Conservation (phyloP, 1,140 invertebrate species). For the Drosophila guanche region DNA sequence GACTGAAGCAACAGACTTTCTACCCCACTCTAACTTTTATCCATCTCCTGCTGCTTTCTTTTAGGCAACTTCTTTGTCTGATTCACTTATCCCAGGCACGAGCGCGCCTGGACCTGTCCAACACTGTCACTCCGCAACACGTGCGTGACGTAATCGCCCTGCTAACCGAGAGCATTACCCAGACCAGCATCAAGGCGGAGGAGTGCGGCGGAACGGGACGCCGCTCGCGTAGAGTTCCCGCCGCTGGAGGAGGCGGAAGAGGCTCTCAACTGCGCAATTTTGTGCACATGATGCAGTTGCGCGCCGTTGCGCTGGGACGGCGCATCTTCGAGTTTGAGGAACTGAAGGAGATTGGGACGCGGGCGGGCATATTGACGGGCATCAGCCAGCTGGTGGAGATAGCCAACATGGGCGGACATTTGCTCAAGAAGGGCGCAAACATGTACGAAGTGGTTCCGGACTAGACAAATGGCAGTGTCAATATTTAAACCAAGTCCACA, state of each 20-base stretch:
- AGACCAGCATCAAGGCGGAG: slow-evolving; percentile 87
- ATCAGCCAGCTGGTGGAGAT: slow-evolving; percentile 88
- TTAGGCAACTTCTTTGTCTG: slow-evolving; percentile 86
- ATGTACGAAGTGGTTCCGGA: slow-evolving; percentile 87
- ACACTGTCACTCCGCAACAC: slow-evolving; percentile 90
- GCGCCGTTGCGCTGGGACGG: slow-evolving; percentile 87
- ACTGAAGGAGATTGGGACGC: slow-evolving; percentile 87
- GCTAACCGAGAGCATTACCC: slow-evolving; percentile 91
- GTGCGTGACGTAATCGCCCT: slow-evolving; percentile 94
- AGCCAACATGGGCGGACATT: slow-evolving; percentile 92
- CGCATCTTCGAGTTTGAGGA: slow-evolving; percentile 90
- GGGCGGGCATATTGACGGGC: slow-evolving; percentile 87
- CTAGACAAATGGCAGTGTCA: slow-evolving; percentile 44
- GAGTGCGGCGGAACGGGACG: slow-evolving; percentile 73
- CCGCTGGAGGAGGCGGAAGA: slow-evolving; percentile 88
- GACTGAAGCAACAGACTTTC: slow-evolving; percentile 43
- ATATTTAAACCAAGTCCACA: slow-evolving; percentile 42
- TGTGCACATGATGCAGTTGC: slow-evolving; percentile 87
- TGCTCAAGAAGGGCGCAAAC: slow-evolving; percentile 92
- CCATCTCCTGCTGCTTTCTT: slow-evolving; percentile 3
- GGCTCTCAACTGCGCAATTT: slow-evolving; percentile 90
- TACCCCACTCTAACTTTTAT: neutral
- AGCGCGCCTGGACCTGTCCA: slow-evolving; percentile 92
- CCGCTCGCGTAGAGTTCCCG: slow-evolving; percentile 2
- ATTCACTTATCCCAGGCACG: slow-evolving; percentile 94